Conservation (phyloP, 2,797 vertebrate genomes). For the Sphenopsis melanotis region DNA sequence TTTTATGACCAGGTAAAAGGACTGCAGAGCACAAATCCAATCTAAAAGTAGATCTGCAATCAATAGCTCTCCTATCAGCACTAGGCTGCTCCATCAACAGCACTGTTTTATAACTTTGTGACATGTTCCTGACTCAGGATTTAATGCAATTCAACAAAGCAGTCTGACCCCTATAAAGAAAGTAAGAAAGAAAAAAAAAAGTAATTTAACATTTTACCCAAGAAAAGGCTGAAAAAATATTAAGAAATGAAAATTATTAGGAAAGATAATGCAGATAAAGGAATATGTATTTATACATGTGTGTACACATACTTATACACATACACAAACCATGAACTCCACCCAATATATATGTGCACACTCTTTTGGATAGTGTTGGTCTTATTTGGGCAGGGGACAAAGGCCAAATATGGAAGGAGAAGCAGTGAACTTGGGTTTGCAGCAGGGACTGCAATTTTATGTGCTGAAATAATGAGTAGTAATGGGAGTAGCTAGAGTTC, state of each 20-base stretch:
- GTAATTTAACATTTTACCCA: background rate
- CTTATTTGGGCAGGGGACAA: background rate
- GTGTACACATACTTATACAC: background rate
- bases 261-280: background rate
- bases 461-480: constrained; percentile 23
- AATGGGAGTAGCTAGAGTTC: background rate
- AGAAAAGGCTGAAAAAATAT: background rate
- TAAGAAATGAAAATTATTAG: background rate
- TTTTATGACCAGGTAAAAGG: constrained; percentile 66
- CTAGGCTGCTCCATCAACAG: constrained; percentile 30
- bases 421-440: background rate
- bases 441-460: constrained; percentile 8
- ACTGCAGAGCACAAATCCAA: constrained; percentile 53
- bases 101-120: constrained; percentile 24
- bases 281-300: background rate
- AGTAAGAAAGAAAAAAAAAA: background rate
- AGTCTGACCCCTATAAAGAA: constrained; percentile 8
- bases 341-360: background rate
- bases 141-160: constrained; percentile 30
- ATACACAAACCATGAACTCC: background rate
- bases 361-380: background rate
- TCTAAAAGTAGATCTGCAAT: constrained; percentile 56
- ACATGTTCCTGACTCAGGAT: constrained; percentile 7
- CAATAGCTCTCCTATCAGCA: constrained; percentile 43
- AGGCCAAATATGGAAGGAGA: background rate